Conservation (phyloP, 2,888 invertebrate species). For the Dinocampus coccinellae region DNA sequence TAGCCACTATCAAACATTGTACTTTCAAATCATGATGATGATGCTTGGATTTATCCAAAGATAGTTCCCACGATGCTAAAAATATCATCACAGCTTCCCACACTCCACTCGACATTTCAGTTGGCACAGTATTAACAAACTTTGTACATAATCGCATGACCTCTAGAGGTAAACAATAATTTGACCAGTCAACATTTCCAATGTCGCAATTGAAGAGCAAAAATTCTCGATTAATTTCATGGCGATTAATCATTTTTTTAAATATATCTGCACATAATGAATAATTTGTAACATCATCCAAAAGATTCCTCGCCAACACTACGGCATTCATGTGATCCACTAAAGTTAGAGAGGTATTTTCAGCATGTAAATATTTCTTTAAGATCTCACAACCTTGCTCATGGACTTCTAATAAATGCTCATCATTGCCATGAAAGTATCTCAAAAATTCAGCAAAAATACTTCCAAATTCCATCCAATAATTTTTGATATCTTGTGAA, state of each 20-base stretch:
- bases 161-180: constrained; percentile 56
- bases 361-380: neutral
- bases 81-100: constrained; percentile 85
- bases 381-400: constrained; percentile 15
- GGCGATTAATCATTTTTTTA: constrained; percentile 49
- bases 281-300: constrained; percentile 40
- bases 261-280: constrained; percentile 44
- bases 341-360: neutral
- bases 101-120: constrained; percentile 68
- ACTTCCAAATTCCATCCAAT: constrained; percentile 45
- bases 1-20: constrained; percentile 68
- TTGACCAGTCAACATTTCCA: constrained; percentile 49
- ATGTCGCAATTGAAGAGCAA: constrained; percentile 48
- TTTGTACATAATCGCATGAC: constrained; percentile 56
- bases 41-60: constrained; percentile 67
- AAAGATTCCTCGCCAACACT: constrained; percentile 50
- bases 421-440: constrained; percentile 31
- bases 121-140: constrained; percentile 52
- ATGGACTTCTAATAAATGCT: constrained; percentile 31
- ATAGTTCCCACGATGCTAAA: constrained; percentile 77
- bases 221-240: constrained; percentile 49
- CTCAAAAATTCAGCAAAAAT: constrained; percentile 41
- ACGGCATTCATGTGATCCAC: constrained; percentile 48
- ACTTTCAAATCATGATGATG: constrained; percentile 72
- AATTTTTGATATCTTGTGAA: constrained; percentile 33